Percentiles rank a stretch among this genome's conserved stretches.
These are phyloP conservation scores for Bostrychus sinensis DNA, from an alignment of 2,113 vertebrate species.

Conservation along the genomic window DNA sequence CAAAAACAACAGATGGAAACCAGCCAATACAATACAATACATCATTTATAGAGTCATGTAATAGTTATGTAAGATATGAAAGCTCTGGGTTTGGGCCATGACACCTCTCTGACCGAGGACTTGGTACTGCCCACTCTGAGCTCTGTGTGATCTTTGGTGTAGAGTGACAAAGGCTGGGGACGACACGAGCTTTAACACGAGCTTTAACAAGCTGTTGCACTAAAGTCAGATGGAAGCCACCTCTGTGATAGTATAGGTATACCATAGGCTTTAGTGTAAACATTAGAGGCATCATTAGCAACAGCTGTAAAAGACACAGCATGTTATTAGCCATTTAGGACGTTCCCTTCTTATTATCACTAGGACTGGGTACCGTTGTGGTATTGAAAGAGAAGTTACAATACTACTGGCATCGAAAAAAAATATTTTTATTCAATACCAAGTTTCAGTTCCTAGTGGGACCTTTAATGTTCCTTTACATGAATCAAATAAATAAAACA, in stretches of 20 bases:
- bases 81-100: constrained; percentile 3
- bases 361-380: too few relatives aligned
- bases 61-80: neutral
- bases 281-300: neutral
- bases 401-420: too few relatives aligned
- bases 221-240: neutral
- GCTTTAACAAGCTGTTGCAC: neutral
- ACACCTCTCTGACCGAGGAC: neutral
- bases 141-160: neutral
- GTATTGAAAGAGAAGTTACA: too few relatives aligned
- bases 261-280: neutral
- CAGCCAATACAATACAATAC: neutral
- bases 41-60: neutral
- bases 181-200: neutral
- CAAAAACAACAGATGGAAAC: neutral
- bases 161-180: neutral
- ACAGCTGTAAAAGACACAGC: too few relatives aligned
- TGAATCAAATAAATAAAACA: too few relatives aligned
- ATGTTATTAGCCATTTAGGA: too few relatives aligned
- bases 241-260: neutral
- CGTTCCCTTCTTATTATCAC: too few relatives aligned
- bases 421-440: too few relatives aligned
- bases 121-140: neutral
- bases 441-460: too few relatives aligned
- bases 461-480: too few relatives aligned